These are phyloP conservation scores for Protaetia brevitarsis DNA, from an alignment of 1,140 invertebrate genomes.

Conservation along the genomic window DNA sequence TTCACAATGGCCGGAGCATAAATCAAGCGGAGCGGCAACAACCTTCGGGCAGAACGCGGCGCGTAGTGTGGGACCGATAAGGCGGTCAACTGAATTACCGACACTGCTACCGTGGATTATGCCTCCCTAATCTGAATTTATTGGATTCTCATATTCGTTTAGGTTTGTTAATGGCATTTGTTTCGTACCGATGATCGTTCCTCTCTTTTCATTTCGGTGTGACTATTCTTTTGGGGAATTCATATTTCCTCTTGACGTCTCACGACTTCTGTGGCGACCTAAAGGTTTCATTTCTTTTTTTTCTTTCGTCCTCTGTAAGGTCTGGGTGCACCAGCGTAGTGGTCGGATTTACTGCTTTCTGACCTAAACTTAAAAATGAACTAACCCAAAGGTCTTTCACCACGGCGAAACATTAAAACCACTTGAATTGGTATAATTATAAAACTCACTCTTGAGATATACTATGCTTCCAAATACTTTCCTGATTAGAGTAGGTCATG, in stretches of 20 bases:
- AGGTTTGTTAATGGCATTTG: slow-evolving; percentile 27
- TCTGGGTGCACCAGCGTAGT: too few relatives aligned
- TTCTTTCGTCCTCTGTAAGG: neutral
- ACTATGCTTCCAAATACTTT: too few relatives aligned
- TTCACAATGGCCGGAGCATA: slow-evolving; percentile 21
- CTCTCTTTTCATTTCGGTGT: neutral
- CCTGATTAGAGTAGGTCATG: too few relatives aligned
- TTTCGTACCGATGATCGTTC: neutral
- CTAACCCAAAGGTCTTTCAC: too few relatives aligned
- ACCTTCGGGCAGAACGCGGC: slow-evolving; percentile 22
- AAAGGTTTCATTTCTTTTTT: neutral
- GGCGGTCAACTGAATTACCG: slow-evolving; percentile 24
- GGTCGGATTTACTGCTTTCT: too few relatives aligned
- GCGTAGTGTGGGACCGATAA: slow-evolving; percentile 13
- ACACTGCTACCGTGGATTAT: slow-evolving; percentile 27
- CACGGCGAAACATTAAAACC: too few relatives aligned
- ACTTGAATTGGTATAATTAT: too few relatives aligned
- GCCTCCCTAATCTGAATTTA: slow-evolving; percentile 27
- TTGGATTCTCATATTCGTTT: slow-evolving; percentile 27
- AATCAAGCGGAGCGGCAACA: slow-evolving; percentile 19
- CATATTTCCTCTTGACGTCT: neutral
- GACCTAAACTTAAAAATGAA: too few relatives aligned
- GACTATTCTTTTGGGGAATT: neutral
- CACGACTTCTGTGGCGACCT: neutral
- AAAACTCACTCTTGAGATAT: too few relatives aligned